Evolutionary conservation across 2,113 vertebrate species (phyloP).

Genomic region (Pipra filicauda): DNA sequence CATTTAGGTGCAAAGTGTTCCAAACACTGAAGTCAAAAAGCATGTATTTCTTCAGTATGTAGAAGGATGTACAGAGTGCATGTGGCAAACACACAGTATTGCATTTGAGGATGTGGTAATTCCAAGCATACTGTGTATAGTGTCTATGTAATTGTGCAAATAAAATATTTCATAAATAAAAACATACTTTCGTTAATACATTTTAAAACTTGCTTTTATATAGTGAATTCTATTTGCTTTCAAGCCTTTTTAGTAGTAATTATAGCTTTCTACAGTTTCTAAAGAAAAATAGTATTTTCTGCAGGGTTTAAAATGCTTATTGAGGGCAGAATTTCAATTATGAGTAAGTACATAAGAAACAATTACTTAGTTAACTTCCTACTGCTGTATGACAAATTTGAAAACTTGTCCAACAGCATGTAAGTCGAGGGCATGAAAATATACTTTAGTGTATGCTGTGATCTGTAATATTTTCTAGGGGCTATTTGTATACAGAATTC

Average conservation of each 20-base stretch:
- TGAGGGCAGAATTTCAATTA: neutral
- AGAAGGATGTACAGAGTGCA: neutral
- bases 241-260: neutral
- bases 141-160: neutral
- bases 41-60: neutral
- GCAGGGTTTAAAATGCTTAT: neutral
- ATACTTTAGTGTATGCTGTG: neutral
- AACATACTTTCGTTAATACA: neutral
- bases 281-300: neutral
- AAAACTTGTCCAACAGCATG: neutral
- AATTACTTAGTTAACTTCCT: neutral
- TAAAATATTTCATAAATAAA: neutral
- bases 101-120: neutral
- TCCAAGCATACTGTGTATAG: rapidly evolving
- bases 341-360: neutral
- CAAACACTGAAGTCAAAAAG: neutral
- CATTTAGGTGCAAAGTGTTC: neutral
- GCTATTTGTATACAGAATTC: neutral
- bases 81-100: neutral
- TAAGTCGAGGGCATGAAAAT: neutral
- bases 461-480: neutral
- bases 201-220: neutral
- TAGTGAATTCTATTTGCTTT: neutral
- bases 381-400: neutral
- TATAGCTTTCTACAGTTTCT: neutral